Percentiles rank a stretch among this genome's conserved stretches.
Evolutionary conservation across 2,113 vertebrate genomes (phyloP).

Genomic region (Neotragus moschatus): DNA sequence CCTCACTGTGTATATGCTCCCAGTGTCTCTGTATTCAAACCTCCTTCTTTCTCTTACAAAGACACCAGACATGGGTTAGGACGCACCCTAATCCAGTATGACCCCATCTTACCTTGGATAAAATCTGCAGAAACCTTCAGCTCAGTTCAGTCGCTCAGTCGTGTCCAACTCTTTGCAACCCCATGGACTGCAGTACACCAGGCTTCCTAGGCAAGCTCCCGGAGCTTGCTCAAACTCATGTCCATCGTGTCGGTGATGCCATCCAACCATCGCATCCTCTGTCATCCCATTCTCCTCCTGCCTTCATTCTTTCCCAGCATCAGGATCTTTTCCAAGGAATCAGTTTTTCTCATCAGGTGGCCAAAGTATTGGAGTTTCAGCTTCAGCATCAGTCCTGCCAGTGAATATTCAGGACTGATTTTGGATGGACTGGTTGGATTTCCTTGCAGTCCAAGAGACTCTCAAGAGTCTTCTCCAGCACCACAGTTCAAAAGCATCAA

Average conservation of each 20-base stretch:
- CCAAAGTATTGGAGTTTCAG: not conserved
- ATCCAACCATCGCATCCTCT: not conserved
- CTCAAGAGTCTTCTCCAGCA: not conserved
- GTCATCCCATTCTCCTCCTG: not conserved
- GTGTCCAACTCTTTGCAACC: rapidly evolving
- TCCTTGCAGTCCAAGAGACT: not conserved
- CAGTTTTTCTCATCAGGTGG: not conserved
- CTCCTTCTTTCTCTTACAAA: not conserved
- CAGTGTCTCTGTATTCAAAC: not conserved
- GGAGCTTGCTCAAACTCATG: not conserved
- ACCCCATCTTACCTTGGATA: not conserved
- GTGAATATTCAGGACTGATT: not conserved
- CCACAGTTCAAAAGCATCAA: not conserved
- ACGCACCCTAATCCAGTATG: not conserved
- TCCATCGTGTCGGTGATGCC: not conserved
- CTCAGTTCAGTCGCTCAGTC: not conserved
- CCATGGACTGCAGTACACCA: not conserved
- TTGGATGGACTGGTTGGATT: not conserved
- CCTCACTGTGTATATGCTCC: not conserved
- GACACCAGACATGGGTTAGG: not conserved
- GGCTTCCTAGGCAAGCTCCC: not conserved
- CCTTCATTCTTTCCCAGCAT: not conserved
- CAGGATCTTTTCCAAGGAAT: not conserved
- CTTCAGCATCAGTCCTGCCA: not conserved
- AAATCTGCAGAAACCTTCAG: not conserved